A percentile compares a stretch with the other conserved stretches of the same genome.
These are phyloP conservation scores for Zoanthus gigantus DNA, from an alignment of 92 coral and sea anemone genomes.

Conservation along the genomic window DNA sequence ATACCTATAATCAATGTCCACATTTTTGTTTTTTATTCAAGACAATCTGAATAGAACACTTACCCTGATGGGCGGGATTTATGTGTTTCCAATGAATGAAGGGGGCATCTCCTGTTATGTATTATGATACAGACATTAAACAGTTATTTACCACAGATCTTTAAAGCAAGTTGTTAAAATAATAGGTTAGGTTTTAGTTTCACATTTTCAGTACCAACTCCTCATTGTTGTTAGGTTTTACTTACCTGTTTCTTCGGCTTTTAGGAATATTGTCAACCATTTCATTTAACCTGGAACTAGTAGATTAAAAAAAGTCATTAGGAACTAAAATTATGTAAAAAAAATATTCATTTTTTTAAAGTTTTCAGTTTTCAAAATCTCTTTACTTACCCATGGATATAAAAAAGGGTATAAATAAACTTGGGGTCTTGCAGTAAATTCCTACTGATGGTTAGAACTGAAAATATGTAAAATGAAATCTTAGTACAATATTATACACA, in stretches of 20 bases:
- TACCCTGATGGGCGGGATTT: conserved; percentile 98
- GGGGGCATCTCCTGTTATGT: conserved; percentile 82
- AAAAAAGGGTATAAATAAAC: conserved; percentile 89
- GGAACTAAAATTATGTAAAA: background rate
- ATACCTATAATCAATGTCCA: too few relatives aligned
- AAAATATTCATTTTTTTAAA: background rate
- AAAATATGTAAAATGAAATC: background rate
- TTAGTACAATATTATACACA: background rate
- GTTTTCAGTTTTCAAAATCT: background rate
- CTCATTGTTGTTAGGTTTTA: background rate
- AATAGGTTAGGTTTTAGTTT: too few relatives aligned
- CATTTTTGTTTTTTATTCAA: background rate
- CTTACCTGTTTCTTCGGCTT: conserved; percentile 94
- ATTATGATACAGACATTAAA: too few relatives aligned
- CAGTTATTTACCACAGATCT: too few relatives aligned
- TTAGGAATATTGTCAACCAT: conserved; percentile 93
- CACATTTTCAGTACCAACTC: too few relatives aligned
- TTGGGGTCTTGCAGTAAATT: conserved; percentile 86
- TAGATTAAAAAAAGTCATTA: too few relatives aligned
- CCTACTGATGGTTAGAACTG: conserved; percentile 85
- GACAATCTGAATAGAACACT: background rate
- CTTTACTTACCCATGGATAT: conserved; percentile 90
- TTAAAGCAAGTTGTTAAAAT: too few relatives aligned
- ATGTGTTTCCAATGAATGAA: conserved; percentile 95
- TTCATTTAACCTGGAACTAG: conserved; percentile 88